Conservation (phyloP, 1,140 invertebrate species). For the Leptonema lineaticorne region DNA sequence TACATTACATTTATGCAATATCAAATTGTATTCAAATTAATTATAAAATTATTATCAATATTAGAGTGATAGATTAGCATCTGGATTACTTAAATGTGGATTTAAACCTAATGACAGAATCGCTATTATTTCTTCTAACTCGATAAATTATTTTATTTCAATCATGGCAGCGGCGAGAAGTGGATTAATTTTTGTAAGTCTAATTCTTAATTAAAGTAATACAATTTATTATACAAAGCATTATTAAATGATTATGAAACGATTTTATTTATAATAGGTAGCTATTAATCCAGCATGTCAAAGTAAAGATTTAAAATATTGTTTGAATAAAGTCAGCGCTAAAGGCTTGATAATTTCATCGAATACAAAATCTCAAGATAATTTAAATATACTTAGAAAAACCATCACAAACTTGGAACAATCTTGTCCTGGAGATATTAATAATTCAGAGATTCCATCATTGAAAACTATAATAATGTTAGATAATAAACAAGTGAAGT, state of each 20-base stretch:
- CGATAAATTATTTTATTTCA: slow-evolving; percentile 74
- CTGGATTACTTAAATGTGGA: slow-evolving; percentile 71
- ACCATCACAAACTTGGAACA: slow-evolving; percentile 50
- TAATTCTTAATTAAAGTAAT: neutral
- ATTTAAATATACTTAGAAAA: slow-evolving; percentile 63
- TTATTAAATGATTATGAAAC: neutral
- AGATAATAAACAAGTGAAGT: slow-evolving; percentile 53
- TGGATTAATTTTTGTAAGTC: slow-evolving; percentile 70
- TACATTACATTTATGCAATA: neutral
- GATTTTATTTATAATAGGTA: slow-evolving; percentile 52
- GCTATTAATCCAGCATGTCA: slow-evolving; percentile 80
- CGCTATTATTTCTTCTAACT: slow-evolving; percentile 83
- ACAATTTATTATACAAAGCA: neutral
- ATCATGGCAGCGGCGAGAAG: slow-evolving; percentile 72
- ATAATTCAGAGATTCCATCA: slow-evolving; percentile 46
- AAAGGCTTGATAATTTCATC: slow-evolving; percentile 68
- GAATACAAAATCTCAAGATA: slow-evolving; percentile 65
- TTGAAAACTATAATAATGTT: slow-evolving; percentile 58
- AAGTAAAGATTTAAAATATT: slow-evolving; percentile 70
- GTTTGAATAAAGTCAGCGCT: slow-evolving; percentile 69
- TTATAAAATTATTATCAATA: slow-evolving; percentile 8
- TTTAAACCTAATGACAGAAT: slow-evolving; percentile 76
- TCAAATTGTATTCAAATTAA: slow-evolving; percentile 1
- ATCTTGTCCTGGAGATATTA: slow-evolving; percentile 44
- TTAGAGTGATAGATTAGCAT: slow-evolving; percentile 69